Evolutionary conservation across 1,140 invertebrate species (phyloP), one percentile per base, ranked within the genome.

Genomic region (Nephila pilipes): DNA sequence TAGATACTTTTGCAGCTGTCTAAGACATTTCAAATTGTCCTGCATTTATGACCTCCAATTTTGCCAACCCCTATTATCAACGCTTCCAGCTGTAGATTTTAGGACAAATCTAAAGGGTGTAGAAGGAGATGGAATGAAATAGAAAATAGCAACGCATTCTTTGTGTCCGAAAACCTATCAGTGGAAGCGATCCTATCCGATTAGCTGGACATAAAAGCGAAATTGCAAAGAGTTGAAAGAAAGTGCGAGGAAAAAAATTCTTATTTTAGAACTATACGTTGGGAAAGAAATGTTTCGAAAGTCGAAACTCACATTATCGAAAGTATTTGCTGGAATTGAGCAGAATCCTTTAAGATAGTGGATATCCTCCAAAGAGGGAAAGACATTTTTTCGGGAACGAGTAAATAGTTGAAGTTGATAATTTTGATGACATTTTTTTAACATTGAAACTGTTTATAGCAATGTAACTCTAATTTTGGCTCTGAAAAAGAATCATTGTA

Each of bases 181-280:
- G 80, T 83, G 18, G 38, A 14, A n/a, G 25, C 80, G 38, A 83
- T 83, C 80, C 80, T 25, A 57, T 57, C 46, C 80, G 80, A 83
- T 83, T 83, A 83, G 46, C 46, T 83, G 80, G 80, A 83, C 80
- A 83, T 83, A 83, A 83, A 83, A 57, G 80, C 54, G 22, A 83
- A 83, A 83, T 83, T 83, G 80, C 80, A 54, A 83, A 83, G 80
- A 54, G 38, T 32, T 75, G 29, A 29, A 75, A 29, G 29, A 75
- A 75, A 75, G 69, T 18, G 20, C 12, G 14, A 75, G 29, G 25
- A 8, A 75, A 75, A 29, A 29, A 75, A 18, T 75, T 32, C 25
- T 75, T 75, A 16, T 75, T 75, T 75, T 65, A n/a, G 5, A 65
- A 25, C 22, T 25, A 25, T 65, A n/a, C 10, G 46, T 46, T 25